A percentile compares a stretch with the other conserved stretches of the same genome.
Conservation (phyloP, 2,888 invertebrate species). For the Melanotus villosus region DNA sequence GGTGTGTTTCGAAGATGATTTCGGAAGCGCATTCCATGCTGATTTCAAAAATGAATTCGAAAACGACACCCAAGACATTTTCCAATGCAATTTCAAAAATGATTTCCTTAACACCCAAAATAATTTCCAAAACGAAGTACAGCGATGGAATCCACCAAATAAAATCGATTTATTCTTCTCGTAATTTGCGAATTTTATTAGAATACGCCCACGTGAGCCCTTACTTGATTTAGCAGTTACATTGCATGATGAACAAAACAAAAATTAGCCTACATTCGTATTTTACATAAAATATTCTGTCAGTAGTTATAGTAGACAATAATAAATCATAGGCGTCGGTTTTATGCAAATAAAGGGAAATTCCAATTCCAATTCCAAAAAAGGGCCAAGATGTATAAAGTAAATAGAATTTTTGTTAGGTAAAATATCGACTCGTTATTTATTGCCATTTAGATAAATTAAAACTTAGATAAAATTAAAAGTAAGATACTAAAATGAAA, state of each 20-base stretch:
- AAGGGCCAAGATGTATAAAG: no score
- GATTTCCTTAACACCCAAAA: conserved; percentile 13
- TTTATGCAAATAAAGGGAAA: no score
- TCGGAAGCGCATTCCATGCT: conserved; percentile 39
- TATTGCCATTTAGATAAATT: neutral
- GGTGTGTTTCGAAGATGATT: conserved; percentile 57
- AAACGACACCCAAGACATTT: conserved; percentile 11
- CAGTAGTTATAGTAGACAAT: no score
- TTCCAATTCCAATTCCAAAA: no score
- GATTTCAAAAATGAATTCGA: conserved; percentile 21
- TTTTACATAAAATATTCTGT: no score
- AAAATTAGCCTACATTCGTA: no score
- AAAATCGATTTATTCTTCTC: conserved; percentile 41
- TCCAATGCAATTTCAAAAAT: conserved; percentile 18
- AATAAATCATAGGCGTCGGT: neutral
- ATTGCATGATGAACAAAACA: no score
- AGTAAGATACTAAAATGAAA: no score
- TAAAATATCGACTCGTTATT: neutral
- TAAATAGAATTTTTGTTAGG: neutral
- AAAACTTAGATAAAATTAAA: no score
- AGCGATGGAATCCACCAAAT: conserved; percentile 33
- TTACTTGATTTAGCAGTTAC: no score
- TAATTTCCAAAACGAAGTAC: conserved; percentile 11
- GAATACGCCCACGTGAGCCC: no score
- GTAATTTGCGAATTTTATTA: neutral